A percentile compares a stretch with the other conserved stretches of the same genome.
Evolutionary conservation across 2,888 invertebrate genomes (phyloP).

Genomic region (Acleris holmiana): DNA sequence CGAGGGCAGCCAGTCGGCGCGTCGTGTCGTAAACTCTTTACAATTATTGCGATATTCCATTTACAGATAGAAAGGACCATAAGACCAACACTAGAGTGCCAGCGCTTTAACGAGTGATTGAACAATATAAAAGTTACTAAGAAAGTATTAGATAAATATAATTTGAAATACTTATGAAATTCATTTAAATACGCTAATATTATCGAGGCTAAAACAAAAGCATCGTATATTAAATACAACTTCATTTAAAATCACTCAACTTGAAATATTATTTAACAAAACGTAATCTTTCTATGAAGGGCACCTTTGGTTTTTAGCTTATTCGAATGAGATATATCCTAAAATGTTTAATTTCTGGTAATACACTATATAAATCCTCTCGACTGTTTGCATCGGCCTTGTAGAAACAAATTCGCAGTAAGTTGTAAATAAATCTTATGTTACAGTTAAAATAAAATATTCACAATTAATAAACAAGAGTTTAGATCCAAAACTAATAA

Average conservation of each 20-base stretch:
- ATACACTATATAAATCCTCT: slow-evolving; percentile 78
- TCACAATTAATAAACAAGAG: slow-evolving; percentile 73
- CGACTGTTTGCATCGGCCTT: slow-evolving; percentile 76
- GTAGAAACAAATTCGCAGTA: slow-evolving; percentile 78
- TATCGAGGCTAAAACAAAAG: slow-evolving; percentile 81
- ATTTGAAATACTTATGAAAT: slow-evolving; percentile 83
- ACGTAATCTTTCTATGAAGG: slow-evolving; percentile 87
- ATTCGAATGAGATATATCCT: slow-evolving; percentile 85
- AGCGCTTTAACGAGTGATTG: slow-evolving; percentile 82
- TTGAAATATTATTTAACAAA: slow-evolving; percentile 83
- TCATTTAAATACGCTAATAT: slow-evolving; percentile 80
- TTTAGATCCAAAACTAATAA: slow-evolving; percentile 67
- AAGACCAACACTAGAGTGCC: slow-evolving; percentile 83
- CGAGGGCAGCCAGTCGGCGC: slow-evolving; percentile 57
- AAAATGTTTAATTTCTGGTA: slow-evolving; percentile 81
- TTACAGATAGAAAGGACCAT: slow-evolving; percentile 71
- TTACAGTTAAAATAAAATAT: slow-evolving; percentile 75
- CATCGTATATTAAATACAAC: slow-evolving; percentile 80
- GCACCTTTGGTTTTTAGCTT: slow-evolving; percentile 95
- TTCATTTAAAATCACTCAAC: slow-evolving; percentile 81
- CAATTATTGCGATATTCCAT: slow-evolving; percentile 69
- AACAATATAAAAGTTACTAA: slow-evolving; percentile 81
- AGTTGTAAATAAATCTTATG: slow-evolving; percentile 83
- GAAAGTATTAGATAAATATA: slow-evolving; percentile 83
- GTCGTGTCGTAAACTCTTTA: slow-evolving; percentile 50